Evolutionary conservation across 2,888 invertebrate species (phyloP).

Genomic region (Pterobdella sp.): DNA sequence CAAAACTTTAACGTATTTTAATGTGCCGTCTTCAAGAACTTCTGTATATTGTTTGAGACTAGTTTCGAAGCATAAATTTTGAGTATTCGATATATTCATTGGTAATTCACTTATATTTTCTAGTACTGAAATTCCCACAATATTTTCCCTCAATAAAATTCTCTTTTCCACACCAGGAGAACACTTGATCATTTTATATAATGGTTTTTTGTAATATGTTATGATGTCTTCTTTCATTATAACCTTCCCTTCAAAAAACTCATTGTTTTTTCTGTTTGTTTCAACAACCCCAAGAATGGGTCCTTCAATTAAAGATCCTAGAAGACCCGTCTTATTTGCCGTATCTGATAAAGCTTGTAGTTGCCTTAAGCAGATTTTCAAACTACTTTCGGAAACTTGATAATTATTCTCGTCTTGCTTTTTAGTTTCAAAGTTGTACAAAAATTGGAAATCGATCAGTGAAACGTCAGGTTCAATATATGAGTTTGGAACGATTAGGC

Average conservation of each 20-base stretch:
- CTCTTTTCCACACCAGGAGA: not conserved
- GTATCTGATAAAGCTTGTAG: not conserved
- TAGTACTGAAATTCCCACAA: constrained; percentile 2
- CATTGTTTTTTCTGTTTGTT: not conserved
- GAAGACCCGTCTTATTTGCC: not conserved
- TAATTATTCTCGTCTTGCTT: not conserved
- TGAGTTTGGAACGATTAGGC: not conserved
- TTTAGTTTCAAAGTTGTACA: not conserved
- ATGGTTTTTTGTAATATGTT: constrained; percentile 10
- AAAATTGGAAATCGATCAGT: not conserved
- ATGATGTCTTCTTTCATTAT: constrained; percentile 1
- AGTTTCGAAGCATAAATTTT: not conserved
- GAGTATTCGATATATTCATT: not conserved
- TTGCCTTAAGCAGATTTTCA: not conserved
- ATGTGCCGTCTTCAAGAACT: not conserved
- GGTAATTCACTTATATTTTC: constrained; percentile 23
- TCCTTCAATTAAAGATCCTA: constrained; percentile 3
- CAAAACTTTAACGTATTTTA: not conserved
- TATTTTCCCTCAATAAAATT: constrained; percentile 5
- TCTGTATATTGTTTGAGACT: not conserved
- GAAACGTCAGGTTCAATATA: constrained; percentile 1
- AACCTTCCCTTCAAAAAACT: not conserved
- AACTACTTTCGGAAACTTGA: not conserved
- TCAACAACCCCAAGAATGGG: constrained; percentile 13
- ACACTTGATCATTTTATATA: not conserved